Conservation (phyloP, 1,140 invertebrate genomes). For the Tetramorium simillimum region DNA sequence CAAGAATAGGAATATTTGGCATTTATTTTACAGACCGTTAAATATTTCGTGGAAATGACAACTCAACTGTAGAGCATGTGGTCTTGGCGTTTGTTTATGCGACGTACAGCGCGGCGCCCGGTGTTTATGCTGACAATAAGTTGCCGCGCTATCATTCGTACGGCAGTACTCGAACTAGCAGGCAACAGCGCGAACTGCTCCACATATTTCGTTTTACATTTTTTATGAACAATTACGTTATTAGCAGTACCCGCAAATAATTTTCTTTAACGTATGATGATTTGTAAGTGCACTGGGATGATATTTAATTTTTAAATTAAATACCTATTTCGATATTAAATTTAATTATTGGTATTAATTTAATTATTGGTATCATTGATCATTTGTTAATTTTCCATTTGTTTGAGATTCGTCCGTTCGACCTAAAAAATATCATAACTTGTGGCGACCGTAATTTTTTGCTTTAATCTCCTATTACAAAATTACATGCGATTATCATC, state of each 20-base stretch:
- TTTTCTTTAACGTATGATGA: not conserved
- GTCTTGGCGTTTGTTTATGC: not conserved
- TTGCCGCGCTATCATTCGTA: not conserved
- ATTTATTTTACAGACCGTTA: not conserved
- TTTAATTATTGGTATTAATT: not conserved
- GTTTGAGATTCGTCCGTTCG: too few relatives aligned
- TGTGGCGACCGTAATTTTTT: not conserved
- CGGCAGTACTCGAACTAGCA: not conserved
- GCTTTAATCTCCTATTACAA: not conserved
- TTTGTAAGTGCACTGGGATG: not conserved
- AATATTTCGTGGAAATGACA: not conserved
- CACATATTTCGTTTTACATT: not conserved
- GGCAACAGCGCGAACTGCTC: not conserved
- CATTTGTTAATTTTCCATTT: too few relatives aligned
- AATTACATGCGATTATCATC: not conserved
- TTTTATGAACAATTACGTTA: not conserved
- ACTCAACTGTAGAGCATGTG: not conserved
- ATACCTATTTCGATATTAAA: not conserved
- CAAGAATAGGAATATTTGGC: not conserved
- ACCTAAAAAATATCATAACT: not conserved
- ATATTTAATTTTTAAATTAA: not conserved
- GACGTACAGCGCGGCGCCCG: not conserved
- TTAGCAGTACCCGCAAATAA: not conserved
- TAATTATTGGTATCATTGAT: too few relatives aligned
- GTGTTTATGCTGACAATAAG: not conserved